Conservation (phyloP, 2,797 vertebrate genomes). For the Hapalemur alaotrensis region DNA sequence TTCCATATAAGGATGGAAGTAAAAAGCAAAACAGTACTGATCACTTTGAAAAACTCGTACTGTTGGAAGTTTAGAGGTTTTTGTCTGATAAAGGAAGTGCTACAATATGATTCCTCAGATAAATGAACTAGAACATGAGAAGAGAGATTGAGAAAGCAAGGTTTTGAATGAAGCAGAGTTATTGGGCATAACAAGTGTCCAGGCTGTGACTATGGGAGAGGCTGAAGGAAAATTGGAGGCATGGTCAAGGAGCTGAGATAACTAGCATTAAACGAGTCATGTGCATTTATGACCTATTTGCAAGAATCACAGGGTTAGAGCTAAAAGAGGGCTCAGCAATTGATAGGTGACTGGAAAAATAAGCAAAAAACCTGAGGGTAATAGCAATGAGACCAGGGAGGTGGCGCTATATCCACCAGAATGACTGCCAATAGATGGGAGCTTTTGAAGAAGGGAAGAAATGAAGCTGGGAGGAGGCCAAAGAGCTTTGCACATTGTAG, state of each 20-base stretch:
- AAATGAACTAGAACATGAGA: background rate
- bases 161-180: background rate
- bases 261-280: background rate
- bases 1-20: background rate
- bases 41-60: background rate
- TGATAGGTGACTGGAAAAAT: background rate
- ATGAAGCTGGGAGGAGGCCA: background rate
- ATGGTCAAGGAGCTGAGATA: background rate
- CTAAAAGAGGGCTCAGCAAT: background rate
- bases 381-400: background rate
- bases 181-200: no score
- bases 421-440: background rate
- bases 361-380: background rate
- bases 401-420: no score
- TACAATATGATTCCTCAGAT: background rate
- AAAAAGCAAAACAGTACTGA: background rate
- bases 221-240: background rate
- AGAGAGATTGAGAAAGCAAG: background rate
- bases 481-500: background rate
- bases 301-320: background rate
- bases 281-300: background rate
- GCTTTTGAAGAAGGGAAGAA: background rate
- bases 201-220: background rate
- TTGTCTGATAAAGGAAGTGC: background rate
- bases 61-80: background rate